Percentiles rank a stretch among this genome's conserved stretches.
phyloP scores from a whole-genome alignment of 2,113 vertebrate species.

The Muscicapa adusta region DNA sequence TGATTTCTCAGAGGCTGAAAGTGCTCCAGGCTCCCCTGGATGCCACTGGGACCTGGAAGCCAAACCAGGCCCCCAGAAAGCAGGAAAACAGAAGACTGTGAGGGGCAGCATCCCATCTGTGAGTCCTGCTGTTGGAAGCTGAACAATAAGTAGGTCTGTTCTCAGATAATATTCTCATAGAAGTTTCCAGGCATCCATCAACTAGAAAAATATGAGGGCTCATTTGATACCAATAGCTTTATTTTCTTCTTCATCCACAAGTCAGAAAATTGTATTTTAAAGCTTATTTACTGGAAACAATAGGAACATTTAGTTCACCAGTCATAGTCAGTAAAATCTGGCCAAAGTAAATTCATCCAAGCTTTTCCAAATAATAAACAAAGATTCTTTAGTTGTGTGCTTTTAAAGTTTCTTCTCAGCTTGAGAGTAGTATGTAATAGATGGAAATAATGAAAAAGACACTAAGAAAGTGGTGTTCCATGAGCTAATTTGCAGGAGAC shows the following conservation, averaged over 20 bases:
- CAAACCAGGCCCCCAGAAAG: neutral
- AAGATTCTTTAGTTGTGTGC: neutral
- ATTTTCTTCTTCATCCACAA: neutral
- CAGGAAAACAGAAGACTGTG: neutral
- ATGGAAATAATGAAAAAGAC: slow-evolving; percentile 28
- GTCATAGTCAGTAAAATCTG: neutral
- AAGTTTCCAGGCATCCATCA: neutral
- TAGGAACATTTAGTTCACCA: neutral
- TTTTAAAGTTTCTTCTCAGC: neutral
- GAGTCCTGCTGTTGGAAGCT: neutral
- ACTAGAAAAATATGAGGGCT: neutral
- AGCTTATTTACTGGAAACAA: slow-evolving; percentile 28
- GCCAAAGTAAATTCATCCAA: slow-evolving; percentile 3
- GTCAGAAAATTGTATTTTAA: slow-evolving; percentile 21
- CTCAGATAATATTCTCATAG: neutral
- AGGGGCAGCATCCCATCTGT: neutral
- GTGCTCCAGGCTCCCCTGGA: neutral
- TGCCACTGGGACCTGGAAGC: neutral
- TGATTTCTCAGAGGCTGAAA: neutral
- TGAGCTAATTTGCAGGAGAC: slow-evolving; percentile 3
- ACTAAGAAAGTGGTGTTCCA: neutral
- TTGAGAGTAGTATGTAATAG: neutral
- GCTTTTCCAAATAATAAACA: slow-evolving; percentile 33
- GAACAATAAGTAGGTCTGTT: slow-evolving; percentile 31
- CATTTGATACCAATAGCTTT: neutral